Conservation (phyloP, 2,888 invertebrate genomes). For the Sphaerophoria taeniata region DNA sequence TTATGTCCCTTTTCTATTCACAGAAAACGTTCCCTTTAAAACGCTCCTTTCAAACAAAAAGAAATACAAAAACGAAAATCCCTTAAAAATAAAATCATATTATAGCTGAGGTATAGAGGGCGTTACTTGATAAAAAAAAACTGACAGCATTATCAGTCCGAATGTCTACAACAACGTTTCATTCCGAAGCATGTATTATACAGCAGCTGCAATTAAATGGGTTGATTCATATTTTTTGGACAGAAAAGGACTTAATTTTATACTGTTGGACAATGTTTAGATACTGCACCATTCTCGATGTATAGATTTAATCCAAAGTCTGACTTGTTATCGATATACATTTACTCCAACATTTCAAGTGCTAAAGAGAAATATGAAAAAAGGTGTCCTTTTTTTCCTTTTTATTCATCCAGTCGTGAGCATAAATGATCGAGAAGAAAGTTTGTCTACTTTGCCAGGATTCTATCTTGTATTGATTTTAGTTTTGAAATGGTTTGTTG, state of each 20-base stretch:
- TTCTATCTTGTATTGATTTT: constrained; percentile 22
- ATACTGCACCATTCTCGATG: constrained; percentile 17
- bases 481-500: constrained; percentile 1
- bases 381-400: neutral
- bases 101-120: constrained; percentile 1
- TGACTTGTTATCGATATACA: neutral
- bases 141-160: constrained; percentile 9
- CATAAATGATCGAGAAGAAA: constrained; percentile 22
- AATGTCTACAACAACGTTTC: constrained; percentile 21
- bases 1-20: constrained; percentile 16
- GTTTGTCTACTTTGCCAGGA: neutral
- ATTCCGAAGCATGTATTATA: constrained; percentile 3
- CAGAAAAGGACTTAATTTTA: constrained; percentile 11
- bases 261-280: neutral
- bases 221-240: neutral
- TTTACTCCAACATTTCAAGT: neutral
- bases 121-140: constrained; percentile 14
- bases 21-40: neutral
- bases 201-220: constrained; percentile 25
- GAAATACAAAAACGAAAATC: neutral
- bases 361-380: constrained; percentile 17
- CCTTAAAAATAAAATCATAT: constrained; percentile 4
- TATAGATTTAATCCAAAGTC: neutral
- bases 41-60: neutral
- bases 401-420: constrained; percentile 1